Conservation (phyloP, 1,140 invertebrate species). For the Drosophila albomicans region DNA sequence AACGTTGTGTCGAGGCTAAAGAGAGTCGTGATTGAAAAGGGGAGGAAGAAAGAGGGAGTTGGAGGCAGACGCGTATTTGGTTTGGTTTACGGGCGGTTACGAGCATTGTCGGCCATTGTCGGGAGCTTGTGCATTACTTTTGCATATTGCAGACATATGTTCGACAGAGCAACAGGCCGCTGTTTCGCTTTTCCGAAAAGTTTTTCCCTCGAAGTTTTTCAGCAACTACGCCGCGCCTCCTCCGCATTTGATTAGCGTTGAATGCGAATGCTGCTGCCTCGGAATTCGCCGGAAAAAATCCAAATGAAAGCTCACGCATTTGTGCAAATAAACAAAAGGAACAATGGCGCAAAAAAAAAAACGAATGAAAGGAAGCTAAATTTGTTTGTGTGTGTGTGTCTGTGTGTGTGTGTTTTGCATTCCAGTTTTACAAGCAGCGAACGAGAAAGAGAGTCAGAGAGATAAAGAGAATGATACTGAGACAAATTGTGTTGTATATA, state of each 20-base stretch:
- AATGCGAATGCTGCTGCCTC: constrained; percentile 23
- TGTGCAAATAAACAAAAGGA: constrained; percentile 77
- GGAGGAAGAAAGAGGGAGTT: not conserved
- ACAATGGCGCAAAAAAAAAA: not conserved
- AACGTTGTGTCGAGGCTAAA: constrained; percentile 21
- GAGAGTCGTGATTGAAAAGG: not conserved
- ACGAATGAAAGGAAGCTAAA: not conserved
- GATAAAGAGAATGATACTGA: not conserved
- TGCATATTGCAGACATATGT: constrained; percentile 83
- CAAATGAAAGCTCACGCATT: constrained; percentile 76
- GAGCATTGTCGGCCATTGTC: constrained; percentile 36
- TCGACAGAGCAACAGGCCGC: constrained; percentile 71
- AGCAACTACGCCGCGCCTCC: constrained; percentile 14
- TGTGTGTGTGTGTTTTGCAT: constrained; percentile 23
- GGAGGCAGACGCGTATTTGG: not conserved
- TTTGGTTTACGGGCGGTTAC: constrained; percentile 35
- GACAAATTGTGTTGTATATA: not conserved
- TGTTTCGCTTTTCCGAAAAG: constrained; percentile 3
- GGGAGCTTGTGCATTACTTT: constrained; percentile 76
- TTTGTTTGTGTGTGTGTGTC: not conserved
- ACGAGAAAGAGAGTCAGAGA: constrained; percentile 6
- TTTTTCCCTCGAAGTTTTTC: not conserved
- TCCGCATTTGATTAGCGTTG: constrained; percentile 55
- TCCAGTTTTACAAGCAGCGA: constrained; percentile 20
- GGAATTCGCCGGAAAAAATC: constrained; percentile 74